phyloP scores from a whole-genome alignment of 2,888 invertebrate species.

The Drosophila mulleri region DNA sequence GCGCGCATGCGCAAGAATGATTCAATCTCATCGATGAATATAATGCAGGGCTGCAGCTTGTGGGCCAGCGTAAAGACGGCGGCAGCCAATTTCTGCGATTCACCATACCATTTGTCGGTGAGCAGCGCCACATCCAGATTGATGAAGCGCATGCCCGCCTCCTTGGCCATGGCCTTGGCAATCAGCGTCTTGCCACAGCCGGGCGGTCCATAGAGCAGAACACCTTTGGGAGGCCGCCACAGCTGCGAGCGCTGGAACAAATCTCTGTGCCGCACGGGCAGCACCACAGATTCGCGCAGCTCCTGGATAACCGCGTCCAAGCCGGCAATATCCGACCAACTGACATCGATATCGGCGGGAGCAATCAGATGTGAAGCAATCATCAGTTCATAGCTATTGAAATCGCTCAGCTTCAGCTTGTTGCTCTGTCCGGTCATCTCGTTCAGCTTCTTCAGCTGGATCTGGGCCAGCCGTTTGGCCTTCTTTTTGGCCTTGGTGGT shows the following conservation, averaged over 20 bases:
- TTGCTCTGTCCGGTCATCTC: conserved; percentile 85
- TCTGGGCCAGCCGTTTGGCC: conserved; percentile 92
- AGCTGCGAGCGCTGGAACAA: conserved; percentile 93
- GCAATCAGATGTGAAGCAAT: conserved; percentile 97
- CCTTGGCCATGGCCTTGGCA: conserved; percentile 98
- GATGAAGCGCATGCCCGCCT: conserved; percentile 96
- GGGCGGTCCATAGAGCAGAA: conserved; percentile 97
- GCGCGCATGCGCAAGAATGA: conserved; percentile 96
- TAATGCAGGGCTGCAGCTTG: conserved; percentile 95
- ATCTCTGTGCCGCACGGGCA: conserved; percentile 94
- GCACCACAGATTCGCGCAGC: conserved; percentile 95
- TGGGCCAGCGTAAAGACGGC: conserved; percentile 98
- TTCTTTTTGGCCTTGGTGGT: conserved; percentile 94
- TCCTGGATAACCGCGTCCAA: conserved; percentile 94
- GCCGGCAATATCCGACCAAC: conserved; percentile 97
- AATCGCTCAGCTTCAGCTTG: conserved; percentile 87
- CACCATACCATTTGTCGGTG: conserved; percentile 99
- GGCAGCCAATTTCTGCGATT: conserved; percentile 98
- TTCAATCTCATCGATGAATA: conserved; percentile 99
- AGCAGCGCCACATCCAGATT: conserved; percentile 96
- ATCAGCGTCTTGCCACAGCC: conserved; percentile 98
- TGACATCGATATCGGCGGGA: conserved; percentile 90
- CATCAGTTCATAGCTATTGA: conserved; percentile 97
- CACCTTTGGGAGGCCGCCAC: conserved; percentile 97
- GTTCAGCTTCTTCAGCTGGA: conserved; percentile 89